Base-by-base conservation (phyloP, 2,113 vertebrate genomes). In the Ondatra zibethicus region DNA sequence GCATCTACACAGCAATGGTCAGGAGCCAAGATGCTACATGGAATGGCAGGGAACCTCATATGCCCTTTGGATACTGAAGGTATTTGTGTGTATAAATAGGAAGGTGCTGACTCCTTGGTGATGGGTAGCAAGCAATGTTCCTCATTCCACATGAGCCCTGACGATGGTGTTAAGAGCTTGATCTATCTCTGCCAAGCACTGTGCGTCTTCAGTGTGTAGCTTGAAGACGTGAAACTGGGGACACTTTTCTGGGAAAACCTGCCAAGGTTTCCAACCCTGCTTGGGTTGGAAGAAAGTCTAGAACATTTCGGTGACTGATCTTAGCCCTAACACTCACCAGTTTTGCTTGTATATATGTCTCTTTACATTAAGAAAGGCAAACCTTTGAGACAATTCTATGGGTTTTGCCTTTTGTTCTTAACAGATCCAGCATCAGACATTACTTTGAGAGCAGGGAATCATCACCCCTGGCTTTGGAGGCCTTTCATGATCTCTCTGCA, bases 401-500 rank as follows among this genome's bases (percentile, higher is more conserved):
- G 50, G 27, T 3, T 73, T 84, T 91, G 33, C 58, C 77, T 27
- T 88, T 75, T 25, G 52, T 87, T 58, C 2, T 39, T 25, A 61
- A 65, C 65, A 63, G 68, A 29, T 55, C 27, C 63, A 5, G n/a
- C 29, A 1, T n/a, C 36, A 8, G 1, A 23, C 7, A 39, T 42
- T 33, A 39, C 33, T 45, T 23, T 1, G 52, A 11, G 10, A 3
- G 12, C 4, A 3, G 7, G 7, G 33, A 33, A 19, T 36, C 7
- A 2, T 25, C 1, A 25, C 13, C 19, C 11, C 10, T 12, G 31
- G 27, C 72, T 50, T n/a, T 12, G 52, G 66, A 39, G 7, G 9
- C 1, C 16, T 3, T 0, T 0, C 0, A 2, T 16, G 9, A 25
- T 4, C 31, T 65, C 23, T 42, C 33, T 45, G 7, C 7, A 27